Evolutionary conservation across 2,888 invertebrate genomes (phyloP), one percentile per base, ranked within the genome.

Genomic region (Lacanobia wlatinum): DNA sequence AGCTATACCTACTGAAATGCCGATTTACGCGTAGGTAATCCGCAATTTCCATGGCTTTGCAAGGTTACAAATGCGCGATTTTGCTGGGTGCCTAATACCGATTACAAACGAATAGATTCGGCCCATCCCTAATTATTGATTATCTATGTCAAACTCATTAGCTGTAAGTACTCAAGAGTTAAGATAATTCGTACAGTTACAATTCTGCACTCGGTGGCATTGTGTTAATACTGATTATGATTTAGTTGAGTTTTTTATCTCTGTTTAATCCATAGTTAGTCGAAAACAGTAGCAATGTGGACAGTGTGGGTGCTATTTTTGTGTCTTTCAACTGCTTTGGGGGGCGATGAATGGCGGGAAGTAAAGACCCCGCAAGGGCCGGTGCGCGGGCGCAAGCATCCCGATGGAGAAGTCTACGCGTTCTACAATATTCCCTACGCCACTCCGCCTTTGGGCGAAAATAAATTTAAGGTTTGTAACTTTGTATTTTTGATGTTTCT

Each of bases 381-480:
- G 14, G 66, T 61, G 67, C 67, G 67, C n/a, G 61, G 62, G 4
- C 61, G 61, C 38, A 61, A 50, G 61, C 67, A 50, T 1, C 67
- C 67, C 2, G 67, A 67, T 6, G 67, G 38, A 21, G 77, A 77
- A n/a, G 52, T 70, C 14, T 70, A 70, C 28, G 48, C 62, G 10
- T 79, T 61, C 55, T 56, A n/a, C 2, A 79, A 79, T 21, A 82
- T 85, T 74, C 84, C 80, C 0, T 84, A 82, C 48, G 84, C 84
- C 10, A 78, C 79, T 8, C 78, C 58, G 9, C 62, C 82, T 75
- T 9, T 60, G 18, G 67, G 66, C 18, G 66, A 70, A 58, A 18
- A 73, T 50, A 70, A 40, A 58, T 80, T 70, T 12, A 70, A 70
- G 73, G 70, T 70, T 43, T 10, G 28, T 2, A n/a, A n/a, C n/a